Base-by-base conservation (phyloP, 2,888 invertebrate genomes). In the Blastobasis adustella region DNA sequence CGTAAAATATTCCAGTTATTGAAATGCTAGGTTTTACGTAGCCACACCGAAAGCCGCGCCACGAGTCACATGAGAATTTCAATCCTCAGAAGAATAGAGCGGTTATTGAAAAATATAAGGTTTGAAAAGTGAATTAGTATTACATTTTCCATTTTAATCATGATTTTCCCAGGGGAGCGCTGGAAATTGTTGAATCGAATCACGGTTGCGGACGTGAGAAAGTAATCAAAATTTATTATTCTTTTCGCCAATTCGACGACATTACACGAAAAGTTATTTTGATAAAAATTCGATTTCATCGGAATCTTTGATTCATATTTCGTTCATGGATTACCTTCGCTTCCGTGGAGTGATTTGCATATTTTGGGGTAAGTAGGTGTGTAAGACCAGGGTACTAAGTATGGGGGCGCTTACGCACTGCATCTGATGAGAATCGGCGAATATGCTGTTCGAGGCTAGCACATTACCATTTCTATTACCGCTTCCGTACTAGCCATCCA, bases 221-320 rank as follows among this genome's bases (percentile, higher is more conserved):
- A 75, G 82, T 85, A 85, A 86, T 84, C 82, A 82, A 83, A 83
- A 83, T 84, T 79, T 82, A 83, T 83, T 82, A 83, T 86, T 78
- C 79, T 75, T 71, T 76, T 79, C 77, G 78, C 74, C 77, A 71
- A 76, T 74, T 72, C 70, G 70, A 65, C 67, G 76, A 76, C 71
- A 70, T 74, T 76, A 71, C 67, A 75, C 62, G 70, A 70, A 73
- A 74, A 73, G 71, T 72, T 76, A 73, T 76, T 77, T 69, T 71
- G 62, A 69, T 64, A 71, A 69, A 70, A 73, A 64, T 66, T 67
- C 64, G 59, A 63, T 71, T 66, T 62, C 59, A 57, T 61, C 58
- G 60, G 54, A 61, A 62, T 64, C 58, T 63, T 65, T 65, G 63
- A 62, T 62, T 60, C 58, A 60, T 61, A 60, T 59, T 61, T 58